Evolutionary conservation across 2,888 invertebrate species (phyloP).

Genomic region (Micropterix aruncella): DNA sequence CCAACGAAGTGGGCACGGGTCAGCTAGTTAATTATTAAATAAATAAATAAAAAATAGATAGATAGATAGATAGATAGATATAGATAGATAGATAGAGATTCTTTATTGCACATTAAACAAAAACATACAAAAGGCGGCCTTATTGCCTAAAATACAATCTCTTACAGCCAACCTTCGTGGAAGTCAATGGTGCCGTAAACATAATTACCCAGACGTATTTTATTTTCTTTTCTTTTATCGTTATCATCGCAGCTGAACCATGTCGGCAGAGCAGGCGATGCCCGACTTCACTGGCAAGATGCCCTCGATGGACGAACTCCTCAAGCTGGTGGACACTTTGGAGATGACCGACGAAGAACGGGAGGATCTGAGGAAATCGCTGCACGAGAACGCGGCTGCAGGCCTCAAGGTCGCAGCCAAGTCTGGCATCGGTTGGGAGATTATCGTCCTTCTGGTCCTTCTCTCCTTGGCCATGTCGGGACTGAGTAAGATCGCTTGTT

Average conservation of each 20-base stretch:
- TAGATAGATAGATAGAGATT: too few species aligned
- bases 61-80: too few species aligned
- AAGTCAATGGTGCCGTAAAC: too few species aligned
- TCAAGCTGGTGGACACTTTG: constrained; percentile 42
- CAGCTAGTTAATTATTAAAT: too few species aligned
- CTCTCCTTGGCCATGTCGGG: constrained; percentile 15
- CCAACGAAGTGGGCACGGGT: too few species aligned
- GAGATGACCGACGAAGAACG: constrained; percentile 47
- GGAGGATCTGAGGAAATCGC: constrained; percentile 36
- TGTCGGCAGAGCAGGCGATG: constrained; percentile 19
- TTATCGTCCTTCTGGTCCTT: constrained; percentile 23
- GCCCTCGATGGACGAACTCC: constrained; percentile 39
- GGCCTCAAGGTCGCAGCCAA: constrained; percentile 23
- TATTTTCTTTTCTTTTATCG: background rate
- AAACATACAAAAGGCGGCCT: too few species aligned
- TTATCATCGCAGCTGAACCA: background rate
- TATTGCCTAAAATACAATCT: too few species aligned
- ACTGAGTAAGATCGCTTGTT: constrained; percentile 9
- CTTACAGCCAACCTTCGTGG: too few species aligned
- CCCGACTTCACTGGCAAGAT: constrained; percentile 25
- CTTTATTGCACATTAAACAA: too few species aligned
- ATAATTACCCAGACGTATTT: too few species aligned
- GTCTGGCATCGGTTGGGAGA: constrained; percentile 19
- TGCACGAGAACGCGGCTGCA: constrained; percentile 30
- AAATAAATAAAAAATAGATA: too few species aligned